Evolutionary conservation across 1,140 invertebrate species (phyloP).

Genomic region (Rhagoletis zephyria): DNA sequence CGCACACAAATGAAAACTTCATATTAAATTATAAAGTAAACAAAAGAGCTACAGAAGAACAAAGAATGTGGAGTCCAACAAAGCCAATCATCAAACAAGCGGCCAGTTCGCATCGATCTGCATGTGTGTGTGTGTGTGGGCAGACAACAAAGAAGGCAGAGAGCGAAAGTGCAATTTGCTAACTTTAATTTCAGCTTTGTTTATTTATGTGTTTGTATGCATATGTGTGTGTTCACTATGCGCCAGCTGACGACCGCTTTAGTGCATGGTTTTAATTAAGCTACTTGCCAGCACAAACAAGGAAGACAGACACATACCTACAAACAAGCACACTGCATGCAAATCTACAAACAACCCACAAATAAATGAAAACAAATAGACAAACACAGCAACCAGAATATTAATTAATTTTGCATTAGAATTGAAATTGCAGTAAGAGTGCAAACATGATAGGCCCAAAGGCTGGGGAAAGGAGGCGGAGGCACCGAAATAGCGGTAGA

Average conservation of each 20-base stretch:
- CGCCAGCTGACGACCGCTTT: slow-evolving; percentile 8
- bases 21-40: not conserved
- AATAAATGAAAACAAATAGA: not conserved
- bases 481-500: not conserved
- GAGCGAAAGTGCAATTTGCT: slow-evolving; percentile 20
- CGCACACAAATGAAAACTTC: not conserved
- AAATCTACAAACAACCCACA: slow-evolving; percentile 1
- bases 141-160: slow-evolving; percentile 10
- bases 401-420: slow-evolving; percentile 48
- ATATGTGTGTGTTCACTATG: not conserved
- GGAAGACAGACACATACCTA: not conserved
- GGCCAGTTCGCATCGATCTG: not conserved
- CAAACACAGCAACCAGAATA: slow-evolving; percentile 1
- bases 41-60: slow-evolving; percentile 8
- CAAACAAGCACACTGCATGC: not conserved
- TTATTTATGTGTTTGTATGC: not conserved
- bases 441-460: not conserved
- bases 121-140: not conserved
- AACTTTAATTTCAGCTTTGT: slow-evolving; percentile 5
- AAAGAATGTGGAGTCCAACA: not conserved
- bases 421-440: slow-evolving; percentile 3
- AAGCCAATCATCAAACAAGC: not conserved
- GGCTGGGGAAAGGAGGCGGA: not conserved
- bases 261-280: slow-evolving; percentile 47
- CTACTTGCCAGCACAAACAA: not conserved